Base-by-base conservation (phyloP, 2,888 invertebrate genomes). In the Oasisia sp. region DNA sequence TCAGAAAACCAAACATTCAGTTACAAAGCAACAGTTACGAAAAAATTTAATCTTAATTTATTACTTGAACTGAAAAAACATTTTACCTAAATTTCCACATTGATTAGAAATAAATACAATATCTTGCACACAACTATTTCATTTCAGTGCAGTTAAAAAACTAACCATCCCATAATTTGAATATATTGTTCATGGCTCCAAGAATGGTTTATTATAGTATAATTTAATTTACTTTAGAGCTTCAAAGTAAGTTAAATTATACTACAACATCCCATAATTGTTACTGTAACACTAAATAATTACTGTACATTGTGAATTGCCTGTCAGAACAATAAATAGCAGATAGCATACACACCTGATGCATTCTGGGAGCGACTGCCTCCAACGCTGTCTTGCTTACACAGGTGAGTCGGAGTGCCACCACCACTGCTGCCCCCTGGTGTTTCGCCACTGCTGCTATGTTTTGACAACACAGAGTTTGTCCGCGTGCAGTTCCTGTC, bases 381-480 rank as follows among this genome's bases (percentile, higher is more conserved):
- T 91, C 94, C 93, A 19, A 93, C 92, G 92, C 95, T 95, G 91
- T 95, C 95, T 91, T 95, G 94, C 92, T 95, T 95, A 91, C 91
- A 93, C 91, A 95, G 93, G 11, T 93, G 92, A 14, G 94, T 92
- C 92, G 58, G 58, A 32, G 91, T 89, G 27, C 92, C 91, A 45
- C 92, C 92, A 14, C 91, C 93, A 27, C 93, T 90, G 91, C 92
- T 92, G 74, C 92, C 56, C 19, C 56, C 74, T 45, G 92, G 93
- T 27, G 92, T 92, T 27, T 90, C 92, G 9, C 91, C 92, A 89
- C 91, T 90, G 56, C 74, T 91, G 91, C 92, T 92, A 32, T 91
- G 90, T 91, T 92, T 93, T 89, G 93, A 93, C 32, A 93, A 50
- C 12, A 93, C 45, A 11, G 93, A 93, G n/a, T 89, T 89, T 74